These are phyloP conservation scores for Adelphocoris suturalis DNA, from an alignment of 2,888 invertebrate species.

Conservation along the genomic window DNA sequence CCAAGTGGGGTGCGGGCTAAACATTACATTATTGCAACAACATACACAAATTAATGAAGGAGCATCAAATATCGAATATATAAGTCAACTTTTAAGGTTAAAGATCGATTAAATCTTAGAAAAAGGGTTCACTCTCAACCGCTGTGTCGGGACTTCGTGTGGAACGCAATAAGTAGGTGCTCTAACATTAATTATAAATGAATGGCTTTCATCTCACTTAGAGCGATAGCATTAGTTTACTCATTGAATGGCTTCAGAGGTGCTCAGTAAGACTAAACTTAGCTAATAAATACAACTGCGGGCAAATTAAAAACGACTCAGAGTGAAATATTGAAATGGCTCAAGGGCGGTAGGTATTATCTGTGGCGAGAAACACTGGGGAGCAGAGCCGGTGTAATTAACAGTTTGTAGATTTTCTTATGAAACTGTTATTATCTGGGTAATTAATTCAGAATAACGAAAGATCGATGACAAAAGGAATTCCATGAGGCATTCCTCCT, in stretches of 20 bases:
- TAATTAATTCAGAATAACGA: slow-evolving; percentile 12
- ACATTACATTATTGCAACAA: too few species aligned
- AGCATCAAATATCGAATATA: too few species aligned
- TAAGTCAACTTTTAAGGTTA: too few species aligned
- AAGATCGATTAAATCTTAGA: too few species aligned
- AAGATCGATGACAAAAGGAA: slow-evolving; percentile 17
- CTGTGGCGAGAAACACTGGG: slow-evolving; percentile 4
- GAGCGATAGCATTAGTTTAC: neutral
- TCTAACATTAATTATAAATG: neutral
- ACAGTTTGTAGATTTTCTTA: slow-evolving; percentile 36
- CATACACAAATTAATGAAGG: too few species aligned
- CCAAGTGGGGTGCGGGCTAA: too few species aligned
- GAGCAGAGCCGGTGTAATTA: slow-evolving; percentile 14
- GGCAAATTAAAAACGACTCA: slow-evolving; percentile 36
- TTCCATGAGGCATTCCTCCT: slow-evolving; percentile 5
- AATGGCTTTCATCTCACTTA: neutral
- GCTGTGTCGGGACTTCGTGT: too few species aligned
- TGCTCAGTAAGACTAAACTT: slow-evolving; percentile 19
- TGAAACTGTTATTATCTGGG: slow-evolving; percentile 37
- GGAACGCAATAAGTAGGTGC: too few species aligned
- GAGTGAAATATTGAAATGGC: slow-evolving; percentile 23
- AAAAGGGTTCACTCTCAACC: too few species aligned
- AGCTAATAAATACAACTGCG: slow-evolving; percentile 23
- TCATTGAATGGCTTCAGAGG: slow-evolving; percentile 13
- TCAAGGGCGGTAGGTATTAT: slow-evolving; percentile 20